Evolutionary conservation across 2,113 vertebrate genomes (phyloP), one percentile per base, ranked within the genome.

Genomic region (Channa argus): DNA sequence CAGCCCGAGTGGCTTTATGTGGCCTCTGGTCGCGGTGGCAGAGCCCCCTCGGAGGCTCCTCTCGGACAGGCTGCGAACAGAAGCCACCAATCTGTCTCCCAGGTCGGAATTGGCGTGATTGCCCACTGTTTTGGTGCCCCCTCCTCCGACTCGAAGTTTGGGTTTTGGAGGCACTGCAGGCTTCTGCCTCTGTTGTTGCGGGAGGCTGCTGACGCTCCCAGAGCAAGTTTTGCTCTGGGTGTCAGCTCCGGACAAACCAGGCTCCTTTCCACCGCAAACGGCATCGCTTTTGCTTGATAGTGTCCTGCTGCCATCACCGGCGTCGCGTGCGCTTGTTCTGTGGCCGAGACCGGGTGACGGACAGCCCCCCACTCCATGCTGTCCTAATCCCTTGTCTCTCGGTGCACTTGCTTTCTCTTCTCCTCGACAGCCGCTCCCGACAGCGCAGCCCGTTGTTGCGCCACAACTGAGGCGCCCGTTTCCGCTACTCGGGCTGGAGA

Each of bases 31-130:
- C 5, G 74, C 75, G 58, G 74, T 8, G 43, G 62, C 4, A 14
- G 90, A 74, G 66, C 80, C 74, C 72, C 84, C 82, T 1, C 68
- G 69, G 63, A 79, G 70, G 84, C 82, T 88, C 64, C 44, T 84
- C 78, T 91, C 92, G 39, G 93, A 88, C 84, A 93, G 83, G 75
- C 92, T 91, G 75, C 91, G 91, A 15, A 92, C 92, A 38, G 91
- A 93, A 43, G 90, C 91, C 77, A 91, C 91, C 67, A 94, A 34
- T 49, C 89, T 81, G 74, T 93, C 93, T 10, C 93, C 90, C 78
- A 91, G 74, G 71, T 93, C 90, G 3, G 80, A 78, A 76, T 70
- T 86, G 74, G 58, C 79, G 37, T 65, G 76, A 34, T 60, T 82
- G 65, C 71, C 82, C 13, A 77, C 58, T 12, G 75, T 51, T 63